phyloP scores from a whole-genome alignment of 2,797 vertebrate species.

The Epinephelus malabaricus region DNA sequence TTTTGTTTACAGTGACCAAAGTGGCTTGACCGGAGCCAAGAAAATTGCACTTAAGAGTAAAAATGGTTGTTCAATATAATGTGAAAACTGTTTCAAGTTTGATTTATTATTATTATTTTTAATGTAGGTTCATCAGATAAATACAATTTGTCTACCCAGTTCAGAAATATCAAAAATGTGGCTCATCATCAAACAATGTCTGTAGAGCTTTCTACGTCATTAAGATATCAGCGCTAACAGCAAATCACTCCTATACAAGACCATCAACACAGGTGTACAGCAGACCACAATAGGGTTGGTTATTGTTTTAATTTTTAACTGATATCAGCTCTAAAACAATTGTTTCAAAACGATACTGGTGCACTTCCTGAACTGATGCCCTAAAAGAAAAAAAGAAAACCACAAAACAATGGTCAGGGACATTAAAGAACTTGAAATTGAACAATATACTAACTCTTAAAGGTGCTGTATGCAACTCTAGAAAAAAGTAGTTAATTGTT shows the following conservation, averaged over 20 bases:
- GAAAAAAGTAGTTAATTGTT: no score
- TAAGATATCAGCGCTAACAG: neutral
- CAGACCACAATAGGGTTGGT: neutral
- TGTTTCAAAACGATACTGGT: no score
- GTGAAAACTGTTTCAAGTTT: neutral
- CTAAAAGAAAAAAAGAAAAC: no score
- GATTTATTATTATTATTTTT: neutral
- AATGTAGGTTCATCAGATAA: neutral
- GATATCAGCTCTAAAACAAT: no score
- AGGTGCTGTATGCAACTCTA: no score
- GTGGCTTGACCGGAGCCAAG: neutral
- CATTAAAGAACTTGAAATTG: no score
- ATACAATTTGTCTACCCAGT: neutral
- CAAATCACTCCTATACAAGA: neutral
- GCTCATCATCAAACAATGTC: neutral
- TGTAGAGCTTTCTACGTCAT: neutral
- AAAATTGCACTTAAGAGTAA: neutral
- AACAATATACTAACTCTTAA: no score
- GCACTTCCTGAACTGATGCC: no score
- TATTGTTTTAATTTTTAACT: no score
- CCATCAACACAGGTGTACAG: neutral
- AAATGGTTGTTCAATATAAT: neutral
- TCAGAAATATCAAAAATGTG: neutral
- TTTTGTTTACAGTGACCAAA: slow-evolving; percentile 24
- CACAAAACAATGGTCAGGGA: no score